These are phyloP conservation scores for Peromyscus attwateri DNA, from an alignment of 2,797 vertebrate genomes.

Conservation along the genomic window DNA sequence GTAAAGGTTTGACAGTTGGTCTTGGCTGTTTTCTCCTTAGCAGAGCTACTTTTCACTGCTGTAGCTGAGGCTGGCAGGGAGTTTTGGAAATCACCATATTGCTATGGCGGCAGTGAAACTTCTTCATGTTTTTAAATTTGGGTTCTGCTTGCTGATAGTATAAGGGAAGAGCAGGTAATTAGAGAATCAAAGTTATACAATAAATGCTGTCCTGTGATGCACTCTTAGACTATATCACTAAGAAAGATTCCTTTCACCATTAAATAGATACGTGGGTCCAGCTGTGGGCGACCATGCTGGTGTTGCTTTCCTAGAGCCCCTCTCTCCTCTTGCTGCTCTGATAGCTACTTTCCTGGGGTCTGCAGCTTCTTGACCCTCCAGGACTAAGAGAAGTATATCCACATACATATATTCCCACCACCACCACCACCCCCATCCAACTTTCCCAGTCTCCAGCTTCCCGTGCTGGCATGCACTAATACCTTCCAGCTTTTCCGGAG, in stretches of 20 bases:
- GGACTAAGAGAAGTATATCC: background rate
- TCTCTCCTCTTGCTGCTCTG: background rate
- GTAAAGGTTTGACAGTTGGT: constrained; percentile 15
- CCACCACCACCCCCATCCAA: no score
- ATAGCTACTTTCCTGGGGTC: background rate
- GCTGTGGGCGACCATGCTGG: background rate
- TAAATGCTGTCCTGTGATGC: background rate
- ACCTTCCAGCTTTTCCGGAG: background rate
- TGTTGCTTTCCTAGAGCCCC: background rate
- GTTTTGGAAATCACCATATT: background rate
- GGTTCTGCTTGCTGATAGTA: background rate
- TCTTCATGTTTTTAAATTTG: constrained; percentile 1
- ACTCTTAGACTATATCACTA: background rate
- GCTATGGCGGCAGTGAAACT: background rate
- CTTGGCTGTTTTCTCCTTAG: constrained; percentile 45
- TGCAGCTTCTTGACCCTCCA: background rate
- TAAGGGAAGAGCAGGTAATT: background rate
- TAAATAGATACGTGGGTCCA: background rate
- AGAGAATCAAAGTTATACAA: background rate
- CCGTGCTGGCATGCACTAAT: background rate
- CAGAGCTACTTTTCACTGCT: constrained; percentile 3
- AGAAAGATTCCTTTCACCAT: background rate
- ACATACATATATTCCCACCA: background rate
- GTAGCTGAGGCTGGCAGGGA: background rate
- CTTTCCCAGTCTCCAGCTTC: background rate